Base-by-base conservation (phyloP, 2,888 invertebrate genomes). In the Gibbula magus region DNA sequence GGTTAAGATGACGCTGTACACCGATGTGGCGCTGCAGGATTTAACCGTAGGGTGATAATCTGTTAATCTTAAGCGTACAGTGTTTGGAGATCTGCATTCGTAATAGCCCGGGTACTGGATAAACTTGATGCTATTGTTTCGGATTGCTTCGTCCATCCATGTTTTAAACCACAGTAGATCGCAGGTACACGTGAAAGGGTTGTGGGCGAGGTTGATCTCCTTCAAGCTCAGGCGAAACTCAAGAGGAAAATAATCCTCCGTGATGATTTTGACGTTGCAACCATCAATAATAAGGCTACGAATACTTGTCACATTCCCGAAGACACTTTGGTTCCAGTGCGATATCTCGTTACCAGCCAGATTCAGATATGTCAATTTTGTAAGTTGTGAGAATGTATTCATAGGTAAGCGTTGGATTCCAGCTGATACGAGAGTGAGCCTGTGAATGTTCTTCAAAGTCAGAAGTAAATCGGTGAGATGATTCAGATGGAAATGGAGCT, bases 101-200 rank as follows among this genome's bases (percentile, higher is more conserved):
- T 74, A 74, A 13, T 25, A n/a, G 16, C 22, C 7, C 3, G 74
- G 74, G 16, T 52, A 74, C 20, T 74, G 39, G 20, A 25, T n/a
- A 25, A 74, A 74, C 52, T 2, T 25, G 51, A 74, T 51, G 13
- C 45, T 51, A 13, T 22, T 1, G 25, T 74, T 74, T 25, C 22
- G 25, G 2, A 10, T 74, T 20, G 22, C 51, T 18, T 20, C 45
- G 13, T 89, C 96, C 95, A 97, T 94, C 97, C 97, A 98, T 93
- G 96, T 96, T 97, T 97, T 97, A 70, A 97, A 94, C 91, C 97
- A 96, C 93, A 97, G 96, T 83, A 97, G 95, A 92, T 97, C 96
- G 92, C 97, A 98, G 91, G 96, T 96, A 93, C 97, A 98, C 85
- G 96, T 95, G 87, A 97, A 94, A 73, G 97, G 97, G 93, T 97